phyloP scores from a whole-genome alignment of 2,888 invertebrate species.

The Trichopria drosophilae region DNA sequence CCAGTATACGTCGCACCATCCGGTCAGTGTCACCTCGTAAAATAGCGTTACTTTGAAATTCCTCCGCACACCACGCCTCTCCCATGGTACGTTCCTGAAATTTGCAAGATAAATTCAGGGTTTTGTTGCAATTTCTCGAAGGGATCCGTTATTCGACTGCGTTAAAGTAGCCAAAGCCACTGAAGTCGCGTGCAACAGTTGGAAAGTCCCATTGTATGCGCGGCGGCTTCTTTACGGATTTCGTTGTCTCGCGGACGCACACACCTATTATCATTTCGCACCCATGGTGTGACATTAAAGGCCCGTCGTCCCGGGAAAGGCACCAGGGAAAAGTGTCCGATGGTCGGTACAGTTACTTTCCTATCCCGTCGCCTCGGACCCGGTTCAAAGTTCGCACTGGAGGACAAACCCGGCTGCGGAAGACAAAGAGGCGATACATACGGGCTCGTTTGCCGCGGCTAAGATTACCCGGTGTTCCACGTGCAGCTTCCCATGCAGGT shows the following conservation, averaged over 20 bases:
- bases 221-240: constrained; percentile 27
- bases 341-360: constrained; percentile 44
- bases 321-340: constrained; percentile 49
- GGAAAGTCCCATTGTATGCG: too few species aligned
- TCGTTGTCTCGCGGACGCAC: constrained; percentile 19
- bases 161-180: too few species aligned
- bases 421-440: constrained; percentile 34
- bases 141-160: too few species aligned
- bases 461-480: too few species aligned
- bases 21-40: too few species aligned
- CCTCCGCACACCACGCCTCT: too few species aligned
- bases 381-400: constrained; percentile 46
- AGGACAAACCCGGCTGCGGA: constrained; percentile 38
- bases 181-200: too few species aligned
- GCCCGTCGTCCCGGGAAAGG: constrained; percentile 33
- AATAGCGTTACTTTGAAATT: too few species aligned
- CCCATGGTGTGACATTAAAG: constrained; percentile 33
- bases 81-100: too few species aligned
- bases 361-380: constrained; percentile 31
- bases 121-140: too few species aligned
- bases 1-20: too few species aligned
- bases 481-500: constrained; percentile 31
- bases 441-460: constrained; percentile 30
- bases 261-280: not conserved
- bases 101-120: too few species aligned